Base-by-base conservation (phyloP, 64 coral and sea anemone genomes). In the Acropora yongei region DNA sequence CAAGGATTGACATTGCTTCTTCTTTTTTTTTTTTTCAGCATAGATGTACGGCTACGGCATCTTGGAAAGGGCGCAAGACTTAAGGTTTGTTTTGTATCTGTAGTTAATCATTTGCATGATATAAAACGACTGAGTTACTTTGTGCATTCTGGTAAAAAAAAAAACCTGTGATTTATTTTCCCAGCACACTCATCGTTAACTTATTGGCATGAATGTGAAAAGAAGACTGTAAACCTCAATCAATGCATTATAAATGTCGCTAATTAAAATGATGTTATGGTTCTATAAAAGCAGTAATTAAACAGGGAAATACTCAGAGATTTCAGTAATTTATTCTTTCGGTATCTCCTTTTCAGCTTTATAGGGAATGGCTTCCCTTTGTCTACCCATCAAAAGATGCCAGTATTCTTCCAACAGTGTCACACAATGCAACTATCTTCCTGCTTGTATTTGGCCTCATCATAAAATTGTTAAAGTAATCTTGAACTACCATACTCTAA, bases 31-130 rank as follows among this genome's bases (percentile, higher is more conserved):
- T 42, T 65, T 85, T 47, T 17, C 30, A 85, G 82, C 82, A 71
- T 85, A 48, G 82, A 85, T 85, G 14, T 85, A 47, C 68, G 82
- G 63, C 49, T 85, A 41, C 82, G 82, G 30, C 71, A 16, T 71
- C 82, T 85, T 69, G 65, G 65, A 71, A 85, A 30, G 39, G 40
- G 8, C 44, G 4, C 63, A 19, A 10, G 4, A 3, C 14, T 85
- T 39, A 85, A 71, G 82, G 82, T 85, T 71, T 67, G 82, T 85
- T 48, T 18, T 55, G 10, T 9, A 30, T 55, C 51, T 55, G 10
- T 7, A 55, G 51, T 9, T 55, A 7, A 55, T 55, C 10, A 7
- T 30, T 30, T 30, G 30, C 30, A 30, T 55, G 51, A 55, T 55
- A 55, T 55, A 55, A 55, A 30, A 30, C 30, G 30, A 30, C 30